phyloP scores from a whole-genome alignment of 2,888 invertebrate species.

The Caenorhabditis plicata region DNA sequence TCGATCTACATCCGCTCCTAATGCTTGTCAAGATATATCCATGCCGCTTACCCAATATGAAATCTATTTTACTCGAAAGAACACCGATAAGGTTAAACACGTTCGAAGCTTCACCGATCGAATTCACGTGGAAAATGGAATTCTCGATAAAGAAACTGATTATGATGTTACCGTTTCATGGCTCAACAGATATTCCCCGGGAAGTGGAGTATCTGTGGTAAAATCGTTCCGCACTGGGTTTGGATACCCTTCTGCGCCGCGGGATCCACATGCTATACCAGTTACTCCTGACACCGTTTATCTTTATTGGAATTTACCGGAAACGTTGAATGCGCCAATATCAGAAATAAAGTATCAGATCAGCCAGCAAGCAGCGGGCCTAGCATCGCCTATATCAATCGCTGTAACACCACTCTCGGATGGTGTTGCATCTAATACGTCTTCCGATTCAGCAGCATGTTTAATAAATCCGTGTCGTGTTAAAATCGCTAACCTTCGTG shows the following conservation, averaged over 20 bases:
- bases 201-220: conserved; percentile 43
- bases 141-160: conserved; percentile 64
- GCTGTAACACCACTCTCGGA: conserved; percentile 49
- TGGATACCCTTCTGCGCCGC: conserved; percentile 48
- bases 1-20: conserved; percentile 29
- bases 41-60: conserved; percentile 63
- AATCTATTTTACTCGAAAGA: conserved; percentile 57
- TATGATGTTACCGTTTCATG: conserved; percentile 61
- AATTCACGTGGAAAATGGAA: conserved; percentile 62
- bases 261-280: conserved; percentile 49
- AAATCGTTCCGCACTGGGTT: conserved; percentile 57
- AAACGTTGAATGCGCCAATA: conserved; percentile 60
- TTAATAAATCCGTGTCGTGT: conserved; percentile 58
- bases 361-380: conserved; percentile 36
- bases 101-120: conserved; percentile 46
- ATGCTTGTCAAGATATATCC: conserved; percentile 51
- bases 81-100: conserved; percentile 59
- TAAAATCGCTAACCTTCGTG: conserved; percentile 58
- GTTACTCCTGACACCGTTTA: conserved; percentile 61
- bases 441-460: conserved; percentile 55
- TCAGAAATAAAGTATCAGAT: conserved; percentile 61
- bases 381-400: conserved; percentile 54
- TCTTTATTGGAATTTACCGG: conserved; percentile 59
- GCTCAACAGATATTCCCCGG: conserved; percentile 60
- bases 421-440: conserved; percentile 24